phyloP scores from a whole-genome alignment of 1,140 invertebrate genomes.

The Acyrthosiphon pisum region DNA sequence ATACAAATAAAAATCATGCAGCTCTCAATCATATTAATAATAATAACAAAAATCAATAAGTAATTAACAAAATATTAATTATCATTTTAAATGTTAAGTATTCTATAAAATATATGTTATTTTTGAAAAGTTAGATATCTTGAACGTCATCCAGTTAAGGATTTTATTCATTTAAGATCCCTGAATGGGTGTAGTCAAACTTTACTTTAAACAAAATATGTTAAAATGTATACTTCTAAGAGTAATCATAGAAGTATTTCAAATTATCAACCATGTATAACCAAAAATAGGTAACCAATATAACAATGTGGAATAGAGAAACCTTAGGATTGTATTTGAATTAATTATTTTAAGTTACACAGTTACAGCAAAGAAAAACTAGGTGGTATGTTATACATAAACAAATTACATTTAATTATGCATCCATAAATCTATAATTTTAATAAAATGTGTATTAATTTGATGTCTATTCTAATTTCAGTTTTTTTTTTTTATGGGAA shows the following conservation, averaged over 20 bases:
- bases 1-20: slow-evolving; percentile 62
- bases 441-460: neutral
- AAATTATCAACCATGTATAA: neutral
- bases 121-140: neutral
- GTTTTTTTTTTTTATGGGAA: too few relatives aligned
- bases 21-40: slow-evolving; percentile 60
- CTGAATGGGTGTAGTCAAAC: neutral
- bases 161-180: neutral
- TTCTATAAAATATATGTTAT: neutral
- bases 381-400: neutral
- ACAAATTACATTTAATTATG: neutral
- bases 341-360: neutral
- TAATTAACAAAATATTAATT: neutral
- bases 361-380: neutral
- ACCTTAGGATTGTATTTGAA: neutral
- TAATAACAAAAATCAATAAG: too few relatives aligned
- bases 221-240: neutral
- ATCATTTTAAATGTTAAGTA: neutral
- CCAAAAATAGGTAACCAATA: neutral
- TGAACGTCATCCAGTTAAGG: neutral
- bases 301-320: neutral
- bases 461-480: neutral
- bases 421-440: neutral
- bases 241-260: neutral
- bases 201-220: neutral